Conservation (phyloP, 2,888 invertebrate species). For the Conops quadrifasciatus region DNA sequence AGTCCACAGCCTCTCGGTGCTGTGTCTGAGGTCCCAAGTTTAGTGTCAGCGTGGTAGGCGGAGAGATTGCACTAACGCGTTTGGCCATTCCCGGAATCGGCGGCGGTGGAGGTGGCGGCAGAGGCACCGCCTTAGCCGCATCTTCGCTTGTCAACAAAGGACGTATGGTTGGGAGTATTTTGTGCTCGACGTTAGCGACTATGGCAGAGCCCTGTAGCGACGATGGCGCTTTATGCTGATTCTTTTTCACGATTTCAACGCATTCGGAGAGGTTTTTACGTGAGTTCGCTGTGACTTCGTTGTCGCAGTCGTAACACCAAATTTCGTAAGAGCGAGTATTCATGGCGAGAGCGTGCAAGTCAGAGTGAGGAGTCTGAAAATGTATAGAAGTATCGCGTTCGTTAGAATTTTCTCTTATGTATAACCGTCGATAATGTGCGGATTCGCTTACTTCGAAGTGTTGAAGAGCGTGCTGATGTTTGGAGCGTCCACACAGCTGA, state of each 20-base stretch:
- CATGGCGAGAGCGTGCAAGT: conserved; percentile 77
- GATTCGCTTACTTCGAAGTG: conserved; percentile 70
- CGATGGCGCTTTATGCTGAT: conserved; percentile 57
- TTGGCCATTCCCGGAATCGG: conserved; percentile 60
- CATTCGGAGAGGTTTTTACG: conserved; percentile 77
- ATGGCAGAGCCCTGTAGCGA: conserved; percentile 31
- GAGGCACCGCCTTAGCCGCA: conserved; percentile 39
- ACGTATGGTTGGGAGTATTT: conserved; percentile 51
- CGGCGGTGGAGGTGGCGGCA: conserved; percentile 48
- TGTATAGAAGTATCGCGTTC: neutral
- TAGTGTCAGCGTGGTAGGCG: conserved; percentile 29
- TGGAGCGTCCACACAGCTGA: conserved; percentile 76
- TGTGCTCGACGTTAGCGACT: conserved; percentile 54
- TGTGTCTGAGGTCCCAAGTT: conserved; percentile 13
- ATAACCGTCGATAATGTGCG: too few relatives aligned
- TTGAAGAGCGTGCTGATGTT: conserved; percentile 75
- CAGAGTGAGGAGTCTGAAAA: conserved; percentile 73
- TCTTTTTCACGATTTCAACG: conserved; percentile 77
- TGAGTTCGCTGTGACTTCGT: conserved; percentile 70
- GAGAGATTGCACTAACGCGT: conserved; percentile 47
- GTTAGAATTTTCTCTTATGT: neutral
- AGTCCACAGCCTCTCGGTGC: conserved; percentile 4
- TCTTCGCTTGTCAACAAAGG: conserved; percentile 47
- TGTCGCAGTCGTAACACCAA: conserved; percentile 83
- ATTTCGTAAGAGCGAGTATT: conserved; percentile 77